Evolutionary conservation across 2,888 invertebrate genomes (phyloP).

Genomic region (Drosophila monieri): DNA sequence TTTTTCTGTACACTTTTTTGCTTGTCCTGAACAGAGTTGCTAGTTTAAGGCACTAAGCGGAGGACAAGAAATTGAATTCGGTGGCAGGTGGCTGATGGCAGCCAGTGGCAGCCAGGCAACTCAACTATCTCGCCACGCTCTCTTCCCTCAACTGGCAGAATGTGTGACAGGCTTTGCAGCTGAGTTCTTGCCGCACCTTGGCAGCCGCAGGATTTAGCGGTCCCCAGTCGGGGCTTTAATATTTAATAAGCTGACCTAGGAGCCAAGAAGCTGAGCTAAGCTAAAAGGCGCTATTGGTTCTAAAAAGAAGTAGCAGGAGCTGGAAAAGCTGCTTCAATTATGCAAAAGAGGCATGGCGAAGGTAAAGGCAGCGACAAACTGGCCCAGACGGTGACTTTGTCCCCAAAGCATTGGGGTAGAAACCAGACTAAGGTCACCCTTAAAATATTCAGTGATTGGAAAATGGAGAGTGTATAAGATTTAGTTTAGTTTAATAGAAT

Average conservation of each 20-base stretch:
- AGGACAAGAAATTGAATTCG: conserved; percentile 66
- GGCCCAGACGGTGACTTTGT: conserved; percentile 51
- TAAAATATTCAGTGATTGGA: conserved; percentile 27
- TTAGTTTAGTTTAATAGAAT: too few relatives aligned
- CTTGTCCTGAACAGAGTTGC: conserved; percentile 50
- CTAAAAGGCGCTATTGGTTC: conserved; percentile 33
- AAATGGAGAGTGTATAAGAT: background rate
- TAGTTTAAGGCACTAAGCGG: conserved; percentile 47
- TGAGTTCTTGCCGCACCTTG: conserved; percentile 44
- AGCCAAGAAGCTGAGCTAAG: conserved; percentile 20
- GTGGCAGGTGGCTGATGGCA: conserved; percentile 59
- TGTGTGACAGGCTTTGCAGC: conserved; percentile 69
- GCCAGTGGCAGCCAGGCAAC: background rate
- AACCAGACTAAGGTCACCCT: conserved; percentile 38
- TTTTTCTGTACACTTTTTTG: conserved; percentile 4
- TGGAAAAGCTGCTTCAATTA: conserved; percentile 36
- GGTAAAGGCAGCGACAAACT: conserved; percentile 9
- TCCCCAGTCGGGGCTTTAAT: conserved; percentile 58
- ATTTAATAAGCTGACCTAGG: conserved; percentile 65
- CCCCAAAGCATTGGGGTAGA: conserved; percentile 37
- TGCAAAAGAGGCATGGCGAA: conserved; percentile 49
- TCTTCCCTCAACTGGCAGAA: conserved; percentile 43
- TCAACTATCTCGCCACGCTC: background rate
- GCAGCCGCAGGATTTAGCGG: conserved; percentile 73
- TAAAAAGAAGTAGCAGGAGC: conserved; percentile 5